Evolutionary conservation across 2,113 vertebrate species (phyloP), one percentile per base, ranked within the genome.

Genomic region (Urocitellus parryii): DNA sequence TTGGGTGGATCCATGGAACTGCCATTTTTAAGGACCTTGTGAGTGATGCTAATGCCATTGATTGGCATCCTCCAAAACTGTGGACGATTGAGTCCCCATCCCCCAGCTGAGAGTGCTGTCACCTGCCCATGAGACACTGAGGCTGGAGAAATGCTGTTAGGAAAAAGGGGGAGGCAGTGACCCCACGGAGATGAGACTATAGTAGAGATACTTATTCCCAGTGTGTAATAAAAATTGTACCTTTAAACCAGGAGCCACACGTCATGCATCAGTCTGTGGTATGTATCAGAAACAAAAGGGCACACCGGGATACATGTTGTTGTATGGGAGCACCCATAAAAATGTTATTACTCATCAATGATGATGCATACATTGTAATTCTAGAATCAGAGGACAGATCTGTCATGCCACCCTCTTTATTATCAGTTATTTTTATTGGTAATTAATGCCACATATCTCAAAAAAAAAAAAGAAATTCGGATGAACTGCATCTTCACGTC

Each of bases 371-470:
- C 13, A 18, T 42, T 32, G 11, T 86, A 90, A 73, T 79, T 96
- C 53, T 70, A 86, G 65, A 94, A 91, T 72, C 27, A 53, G 14
- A 84, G 77, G 77, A 42, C 67, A 51, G 25, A 73, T 13, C 18
- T 88, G 20, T 68, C 73, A 27, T 72, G 11, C 32, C 51, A 12
- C 45, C 70, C 2, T 65, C 73, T 90, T 48, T n/a, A 25, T 37
- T 63, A 76, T 86, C 85, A 79, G 11, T 65, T 92, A 2, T 84
- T 92, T 96, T 91, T 88, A 56, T 81, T 92, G 6, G 45, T 45
- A 56, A 85, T 42, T 93, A 90, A 86, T 53, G 53, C 39, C 51
- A 32, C 48, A 17, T 95, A 63, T 48, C 73, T 93, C 56, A 65
- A 93, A 81, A 88, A 39, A 51, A 56, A 65, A 93, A 81, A 88